These are phyloP conservation scores for Myotis daubentonii DNA, from an alignment of 2,797 vertebrate species.

Conservation along the genomic window DNA sequence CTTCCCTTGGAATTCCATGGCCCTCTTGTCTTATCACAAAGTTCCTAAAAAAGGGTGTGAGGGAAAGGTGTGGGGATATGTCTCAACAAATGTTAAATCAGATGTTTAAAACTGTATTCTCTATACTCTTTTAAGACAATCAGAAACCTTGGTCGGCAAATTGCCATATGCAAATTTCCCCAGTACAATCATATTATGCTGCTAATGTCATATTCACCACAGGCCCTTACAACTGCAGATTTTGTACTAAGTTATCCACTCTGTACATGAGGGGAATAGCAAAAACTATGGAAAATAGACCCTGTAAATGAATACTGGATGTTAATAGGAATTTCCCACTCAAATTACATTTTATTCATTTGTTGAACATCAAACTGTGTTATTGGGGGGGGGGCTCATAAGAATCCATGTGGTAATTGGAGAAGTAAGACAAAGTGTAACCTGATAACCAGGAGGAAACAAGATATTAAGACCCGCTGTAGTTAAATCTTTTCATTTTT, in stretches of 20 bases:
- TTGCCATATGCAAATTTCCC: slow-evolving; percentile 3
- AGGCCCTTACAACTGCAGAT: slow-evolving; percentile 57
- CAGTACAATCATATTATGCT: slow-evolving; percentile 21
- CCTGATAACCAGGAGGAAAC: background rate
- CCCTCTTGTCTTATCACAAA: background rate
- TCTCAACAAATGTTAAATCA: slow-evolving; percentile 12
- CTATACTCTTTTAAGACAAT: background rate
- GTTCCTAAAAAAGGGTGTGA: background rate
- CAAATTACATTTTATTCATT: slow-evolving; percentile 69
- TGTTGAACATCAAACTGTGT: slow-evolving; percentile 32
- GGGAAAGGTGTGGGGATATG: background rate
- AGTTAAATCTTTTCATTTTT: slow-evolving; percentile 47
- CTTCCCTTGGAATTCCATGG: background rate
- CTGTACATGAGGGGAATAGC: slow-evolving; percentile 21
- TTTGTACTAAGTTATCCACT: slow-evolving; percentile 51
- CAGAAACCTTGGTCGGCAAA: slow-evolving; percentile 1
- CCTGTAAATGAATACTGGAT: slow-evolving; percentile 59
- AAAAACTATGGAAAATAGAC: slow-evolving; percentile 62
- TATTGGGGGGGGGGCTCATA: slow-evolving; percentile 25
- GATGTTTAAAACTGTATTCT: background rate
- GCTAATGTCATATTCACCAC: background rate
- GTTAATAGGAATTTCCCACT: slow-evolving; percentile 64
- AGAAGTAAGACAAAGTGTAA: background rate
- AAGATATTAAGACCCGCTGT: background rate
- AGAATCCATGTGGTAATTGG: background rate